These are phyloP conservation scores for Hemitrygon akajei DNA, from an alignment of 2,797 vertebrate species.

Conservation along the genomic window DNA sequence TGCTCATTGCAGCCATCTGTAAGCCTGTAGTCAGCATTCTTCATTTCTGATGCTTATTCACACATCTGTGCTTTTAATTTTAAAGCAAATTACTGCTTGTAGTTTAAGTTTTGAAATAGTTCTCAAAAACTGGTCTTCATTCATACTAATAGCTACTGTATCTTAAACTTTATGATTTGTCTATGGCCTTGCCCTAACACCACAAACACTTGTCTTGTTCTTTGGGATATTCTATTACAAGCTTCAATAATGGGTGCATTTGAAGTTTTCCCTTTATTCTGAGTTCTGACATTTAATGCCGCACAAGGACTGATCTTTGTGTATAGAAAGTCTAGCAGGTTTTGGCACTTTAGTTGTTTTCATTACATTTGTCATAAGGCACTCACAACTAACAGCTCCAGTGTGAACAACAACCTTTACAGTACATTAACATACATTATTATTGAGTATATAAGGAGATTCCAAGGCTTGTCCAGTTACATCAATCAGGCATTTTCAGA, in stretches of 20 bases:
- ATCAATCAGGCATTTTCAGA: conserved; percentile 28
- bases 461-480: conserved; percentile 15
- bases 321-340: conserved; percentile 6
- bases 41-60: too few species aligned
- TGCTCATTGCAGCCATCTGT: too few species aligned
- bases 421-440: conserved; percentile 3
- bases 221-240: conserved; percentile 10
- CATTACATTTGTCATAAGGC: conserved; percentile 29
- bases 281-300: conserved; percentile 14
- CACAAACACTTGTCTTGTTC: neutral
- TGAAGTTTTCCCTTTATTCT: conserved; percentile 11
- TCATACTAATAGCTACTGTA: too few species aligned
- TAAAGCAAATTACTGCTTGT: too few species aligned
- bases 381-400: conserved; percentile 6
- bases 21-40: too few species aligned
- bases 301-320: neutral
- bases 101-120: too few species aligned
- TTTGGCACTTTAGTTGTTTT: conserved; percentile 21
- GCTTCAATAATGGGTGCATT: neutral
- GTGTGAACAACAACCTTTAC: neutral
- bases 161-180: too few species aligned
- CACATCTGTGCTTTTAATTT: too few species aligned
- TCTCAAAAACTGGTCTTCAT: too few species aligned
- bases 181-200: too few species aligned
- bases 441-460: neutral